Conservation (phyloP, 2,888 invertebrate species). For the Ariolimax columbianus region DNA sequence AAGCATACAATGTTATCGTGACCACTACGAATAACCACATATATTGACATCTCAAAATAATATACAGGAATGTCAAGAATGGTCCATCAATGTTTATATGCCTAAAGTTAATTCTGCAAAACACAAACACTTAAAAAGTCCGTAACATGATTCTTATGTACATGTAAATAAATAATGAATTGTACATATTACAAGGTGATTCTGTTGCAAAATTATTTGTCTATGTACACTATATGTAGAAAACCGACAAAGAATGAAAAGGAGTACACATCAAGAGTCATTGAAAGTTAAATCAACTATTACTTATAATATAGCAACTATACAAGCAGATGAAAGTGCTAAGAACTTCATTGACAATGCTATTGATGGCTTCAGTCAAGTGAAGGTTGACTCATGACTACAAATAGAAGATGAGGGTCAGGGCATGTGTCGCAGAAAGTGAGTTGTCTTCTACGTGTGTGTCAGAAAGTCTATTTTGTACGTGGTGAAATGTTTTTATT, state of each 20-base stretch:
- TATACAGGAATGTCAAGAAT: constrained; percentile 29
- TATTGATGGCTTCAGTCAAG: background rate
- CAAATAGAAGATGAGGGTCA: background rate
- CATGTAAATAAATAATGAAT: constrained; percentile 28
- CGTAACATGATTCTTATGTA: constrained; percentile 31
- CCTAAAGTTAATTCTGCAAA: background rate
- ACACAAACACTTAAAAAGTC: background rate
- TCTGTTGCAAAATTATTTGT: constrained; percentile 14
- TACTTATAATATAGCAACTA: constrained; percentile 19
- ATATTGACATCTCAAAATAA: background rate
- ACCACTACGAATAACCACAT: background rate
- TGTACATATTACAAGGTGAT: background rate
- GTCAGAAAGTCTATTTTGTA: background rate
- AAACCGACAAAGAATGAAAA: background rate
- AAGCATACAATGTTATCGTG: background rate
- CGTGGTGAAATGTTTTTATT: no score
- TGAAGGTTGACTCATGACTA: background rate
- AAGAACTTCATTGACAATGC: background rate
- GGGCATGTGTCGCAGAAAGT: background rate
- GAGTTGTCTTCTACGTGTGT: background rate
- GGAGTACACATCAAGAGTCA: background rate
- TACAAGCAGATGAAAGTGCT: background rate
- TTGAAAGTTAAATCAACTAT: background rate
- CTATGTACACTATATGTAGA: constrained; percentile 9
- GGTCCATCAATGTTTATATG: constrained; percentile 9